Evolutionary conservation across 2,888 invertebrate species (phyloP).

Genomic region (Pollenia labialis): DNA sequence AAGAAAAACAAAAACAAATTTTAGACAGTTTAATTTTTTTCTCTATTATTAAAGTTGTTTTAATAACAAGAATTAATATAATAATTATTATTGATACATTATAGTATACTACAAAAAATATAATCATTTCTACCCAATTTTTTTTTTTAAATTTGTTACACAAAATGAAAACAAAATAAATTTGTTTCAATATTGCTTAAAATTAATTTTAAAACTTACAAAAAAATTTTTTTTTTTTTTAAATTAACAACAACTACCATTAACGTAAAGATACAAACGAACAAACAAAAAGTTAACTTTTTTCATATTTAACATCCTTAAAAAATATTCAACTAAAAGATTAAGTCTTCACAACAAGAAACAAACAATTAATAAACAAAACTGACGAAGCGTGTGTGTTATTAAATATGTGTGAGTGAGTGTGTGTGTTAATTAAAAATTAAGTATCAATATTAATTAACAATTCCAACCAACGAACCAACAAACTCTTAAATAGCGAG

Average conservation of each 20-base stretch:
- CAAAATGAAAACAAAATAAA: constrained; percentile 55
- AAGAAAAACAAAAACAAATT: constrained; percentile 74
- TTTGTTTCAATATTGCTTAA: constrained; percentile 71
- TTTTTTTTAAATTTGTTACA: constrained; percentile 59
- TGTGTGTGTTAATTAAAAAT: constrained; percentile 79
- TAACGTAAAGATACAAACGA: constrained; percentile 58
- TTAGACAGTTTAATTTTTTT: constrained; percentile 65
- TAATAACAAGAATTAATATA: constrained; percentile 39
- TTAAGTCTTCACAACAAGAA: constrained; percentile 27
- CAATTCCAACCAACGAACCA: constrained; percentile 20
- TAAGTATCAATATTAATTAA: constrained; percentile 55
- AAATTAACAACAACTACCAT: constrained; percentile 48
- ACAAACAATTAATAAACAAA: constrained; percentile 70
- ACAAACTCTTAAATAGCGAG: constrained; percentile 24
- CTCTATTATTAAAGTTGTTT: constrained; percentile 48
- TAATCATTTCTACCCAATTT: constrained; percentile 46
- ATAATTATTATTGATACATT: constrained; percentile 63
- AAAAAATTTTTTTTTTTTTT: neutral
- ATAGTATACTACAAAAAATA: constrained; percentile 45
- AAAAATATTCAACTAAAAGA: constrained; percentile 59
- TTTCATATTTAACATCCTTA: constrained; percentile 46
- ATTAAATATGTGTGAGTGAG: constrained; percentile 59
- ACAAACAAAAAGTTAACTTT: constrained; percentile 6
- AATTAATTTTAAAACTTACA: constrained; percentile 48
- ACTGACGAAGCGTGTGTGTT: constrained; percentile 83